These are phyloP conservation scores for Coecobrya sp. DNA, from an alignment of 2,888 invertebrate genomes.

Conservation along the genomic window DNA sequence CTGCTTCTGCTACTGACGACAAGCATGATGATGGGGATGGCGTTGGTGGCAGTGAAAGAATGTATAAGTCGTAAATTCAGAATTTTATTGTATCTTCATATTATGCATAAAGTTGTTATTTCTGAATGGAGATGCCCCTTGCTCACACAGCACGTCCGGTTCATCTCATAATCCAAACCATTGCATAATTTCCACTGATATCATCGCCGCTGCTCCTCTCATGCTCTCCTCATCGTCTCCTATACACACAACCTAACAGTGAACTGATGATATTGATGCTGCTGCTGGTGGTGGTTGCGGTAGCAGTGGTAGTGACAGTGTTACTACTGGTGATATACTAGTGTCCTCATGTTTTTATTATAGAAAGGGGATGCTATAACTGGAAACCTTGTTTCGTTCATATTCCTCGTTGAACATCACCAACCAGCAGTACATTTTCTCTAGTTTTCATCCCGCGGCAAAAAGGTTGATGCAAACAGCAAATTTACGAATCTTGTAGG, in stretches of 20 bases:
- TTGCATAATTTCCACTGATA: slow-evolving; percentile 78
- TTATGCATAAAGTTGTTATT: slow-evolving; percentile 71
- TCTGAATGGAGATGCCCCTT: slow-evolving; percentile 71
- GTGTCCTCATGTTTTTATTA: slow-evolving; percentile 57
- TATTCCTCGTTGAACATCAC: background rate
- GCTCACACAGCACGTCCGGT: slow-evolving; percentile 78
- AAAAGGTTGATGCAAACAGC: slow-evolving; percentile 41
- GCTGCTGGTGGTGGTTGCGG: background rate
- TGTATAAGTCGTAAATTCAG: slow-evolving; percentile 73
- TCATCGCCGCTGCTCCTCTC: slow-evolving; percentile 25
- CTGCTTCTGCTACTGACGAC: background rate
- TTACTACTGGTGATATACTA: slow-evolving; percentile 19
- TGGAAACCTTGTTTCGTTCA: slow-evolving; percentile 59
- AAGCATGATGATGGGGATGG: background rate
- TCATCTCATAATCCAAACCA: slow-evolving; percentile 79
- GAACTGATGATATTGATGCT: slow-evolving; percentile 38
- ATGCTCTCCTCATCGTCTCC: background rate
- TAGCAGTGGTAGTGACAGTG: slow-evolving; percentile 26
- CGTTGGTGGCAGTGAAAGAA: slow-evolving; percentile 36
- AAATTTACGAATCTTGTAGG: slow-evolving; percentile 49
- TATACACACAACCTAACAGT: background rate
- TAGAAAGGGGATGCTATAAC: slow-evolving; percentile 57
- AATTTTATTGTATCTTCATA: slow-evolving; percentile 77
- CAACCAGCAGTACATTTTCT: background rate
- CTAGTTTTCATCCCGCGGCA: slow-evolving; percentile 13